Evolutionary conservation across 1,140 invertebrate species (phyloP).

Genomic region (Anthonomus grandis): DNA sequence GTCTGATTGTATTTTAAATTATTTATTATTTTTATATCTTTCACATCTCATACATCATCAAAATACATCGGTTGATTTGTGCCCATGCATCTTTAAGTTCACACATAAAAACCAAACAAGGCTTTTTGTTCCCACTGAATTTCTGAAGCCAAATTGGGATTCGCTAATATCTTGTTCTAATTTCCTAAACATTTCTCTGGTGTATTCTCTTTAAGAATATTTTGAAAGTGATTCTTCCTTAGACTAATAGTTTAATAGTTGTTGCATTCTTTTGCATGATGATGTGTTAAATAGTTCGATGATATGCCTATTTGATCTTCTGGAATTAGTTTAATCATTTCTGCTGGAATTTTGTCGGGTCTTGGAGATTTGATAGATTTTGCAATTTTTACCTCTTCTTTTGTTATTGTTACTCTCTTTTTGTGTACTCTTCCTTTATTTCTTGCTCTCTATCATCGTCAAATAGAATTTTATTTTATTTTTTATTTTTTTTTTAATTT

Average conservation of each 20-base stretch:
- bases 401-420: not conserved
- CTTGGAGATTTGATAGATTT: too few species aligned
- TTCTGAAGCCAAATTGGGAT: not conserved
- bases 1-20: not conserved
- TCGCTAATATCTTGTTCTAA: not conserved
- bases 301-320: not conserved
- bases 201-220: not conserved
- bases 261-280: not conserved
- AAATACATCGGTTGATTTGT: too few species aligned
- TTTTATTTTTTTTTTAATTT: too few species aligned
- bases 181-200: not conserved
- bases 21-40: not conserved
- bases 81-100: not conserved
- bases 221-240: not conserved
- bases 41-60: too few species aligned
- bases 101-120: not conserved
- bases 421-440: not conserved
- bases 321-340: not conserved
- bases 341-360: not conserved
- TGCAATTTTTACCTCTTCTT: not conserved
- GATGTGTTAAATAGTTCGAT: not conserved
- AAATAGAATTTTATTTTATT: too few species aligned
- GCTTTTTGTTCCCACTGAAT: not conserved
- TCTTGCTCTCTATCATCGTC: not conserved
- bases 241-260: not conserved